Percentiles rank a stretch among this genome's conserved stretches.
Evolutionary conservation across 2,888 invertebrate species (phyloP).

Genomic region (Drosophila bunnanda): DNA sequence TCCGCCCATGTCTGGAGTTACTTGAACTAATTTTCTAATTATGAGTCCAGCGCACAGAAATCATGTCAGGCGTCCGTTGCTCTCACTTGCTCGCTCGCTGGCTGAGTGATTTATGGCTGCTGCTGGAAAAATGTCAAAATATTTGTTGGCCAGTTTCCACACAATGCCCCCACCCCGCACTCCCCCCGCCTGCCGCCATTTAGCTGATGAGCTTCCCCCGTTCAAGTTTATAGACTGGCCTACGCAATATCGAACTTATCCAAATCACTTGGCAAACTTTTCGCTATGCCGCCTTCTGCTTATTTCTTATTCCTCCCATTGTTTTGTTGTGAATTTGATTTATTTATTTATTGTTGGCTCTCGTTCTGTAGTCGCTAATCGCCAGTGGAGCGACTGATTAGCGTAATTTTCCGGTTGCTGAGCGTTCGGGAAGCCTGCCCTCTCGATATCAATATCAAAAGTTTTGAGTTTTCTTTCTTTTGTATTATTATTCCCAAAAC

Average conservation of each 20-base stretch:
- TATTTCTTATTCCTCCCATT: constrained; percentile 13
- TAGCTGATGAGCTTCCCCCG: constrained; percentile 3
- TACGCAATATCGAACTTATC: constrained; percentile 69
- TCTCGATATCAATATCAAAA: constrained; percentile 23
- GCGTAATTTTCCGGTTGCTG: constrained; percentile 71
- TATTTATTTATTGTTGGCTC: constrained; percentile 73
- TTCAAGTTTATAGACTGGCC: constrained; percentile 38
- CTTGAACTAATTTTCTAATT: constrained; percentile 83
- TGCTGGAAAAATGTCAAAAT: constrained; percentile 84
- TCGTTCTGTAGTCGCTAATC: constrained; percentile 56
- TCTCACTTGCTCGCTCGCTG: constrained; percentile 53
- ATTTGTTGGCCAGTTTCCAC: constrained; percentile 57
- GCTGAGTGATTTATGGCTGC: constrained; percentile 84
- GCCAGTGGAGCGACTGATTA: constrained; percentile 74
- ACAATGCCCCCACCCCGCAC: not conserved
- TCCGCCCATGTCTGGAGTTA: constrained; percentile 42
- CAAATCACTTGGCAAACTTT: constrained; percentile 61
- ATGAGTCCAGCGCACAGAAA: constrained; percentile 82
- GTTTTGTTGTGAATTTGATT: constrained; percentile 63
- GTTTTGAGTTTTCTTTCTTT: constrained; percentile 1
- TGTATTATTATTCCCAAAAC: constrained; percentile 20
- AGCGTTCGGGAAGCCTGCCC: constrained; percentile 31
- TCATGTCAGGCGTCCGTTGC: constrained; percentile 73
- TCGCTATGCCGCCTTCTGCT: constrained; percentile 7
- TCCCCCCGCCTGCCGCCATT: not conserved